A percentile compares a stretch with the other conserved stretches of the same genome.
Evolutionary conservation across 2,888 invertebrate genomes (phyloP).

Genomic region (Cistogaster globosa): DNA sequence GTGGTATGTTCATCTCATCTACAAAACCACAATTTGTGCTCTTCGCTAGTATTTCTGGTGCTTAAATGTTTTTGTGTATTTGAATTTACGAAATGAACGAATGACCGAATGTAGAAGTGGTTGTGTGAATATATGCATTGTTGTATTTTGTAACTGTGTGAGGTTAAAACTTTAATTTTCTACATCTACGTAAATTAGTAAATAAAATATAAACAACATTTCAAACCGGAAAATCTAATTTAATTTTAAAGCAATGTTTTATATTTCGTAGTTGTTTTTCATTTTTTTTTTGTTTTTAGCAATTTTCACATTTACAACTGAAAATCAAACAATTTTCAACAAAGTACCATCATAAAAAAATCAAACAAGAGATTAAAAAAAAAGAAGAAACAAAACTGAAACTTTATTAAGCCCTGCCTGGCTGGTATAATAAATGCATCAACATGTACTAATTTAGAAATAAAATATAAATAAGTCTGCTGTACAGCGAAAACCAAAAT

Average conservation of each 20-base stretch:
- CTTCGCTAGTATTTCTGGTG: neutral
- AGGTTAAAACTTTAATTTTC: conserved; percentile 47
- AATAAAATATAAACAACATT: conserved; percentile 45
- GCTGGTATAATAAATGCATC: conserved; percentile 27
- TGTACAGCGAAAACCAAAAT: neutral
- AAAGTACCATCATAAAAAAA: conserved; percentile 58
- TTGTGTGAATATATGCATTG: neutral
- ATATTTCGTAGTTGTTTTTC: conserved; percentile 7
- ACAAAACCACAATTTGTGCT: conserved; percentile 38
- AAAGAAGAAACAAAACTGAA: conserved; percentile 21
- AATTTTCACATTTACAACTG: conserved; percentile 42
- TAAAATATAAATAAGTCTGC: conserved; percentile 17
- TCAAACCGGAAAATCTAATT: conserved; percentile 53
- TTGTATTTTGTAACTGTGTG: conserved; percentile 16
- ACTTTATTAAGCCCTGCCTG: conserved; percentile 19
- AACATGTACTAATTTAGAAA: conserved; percentile 27
- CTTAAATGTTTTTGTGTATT: neutral
- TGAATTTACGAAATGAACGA: neutral
- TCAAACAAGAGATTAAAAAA: neutral
- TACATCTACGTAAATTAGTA: conserved; percentile 47
- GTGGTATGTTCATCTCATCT: conserved; percentile 31
- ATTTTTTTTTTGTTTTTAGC: conserved; percentile 1
- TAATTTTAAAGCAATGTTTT: conserved; percentile 43
- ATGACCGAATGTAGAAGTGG: neutral
- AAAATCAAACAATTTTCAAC: conserved; percentile 59